phyloP scores from a whole-genome alignment of 2,888 invertebrate genomes.

The Protodeltote pygarga region DNA sequence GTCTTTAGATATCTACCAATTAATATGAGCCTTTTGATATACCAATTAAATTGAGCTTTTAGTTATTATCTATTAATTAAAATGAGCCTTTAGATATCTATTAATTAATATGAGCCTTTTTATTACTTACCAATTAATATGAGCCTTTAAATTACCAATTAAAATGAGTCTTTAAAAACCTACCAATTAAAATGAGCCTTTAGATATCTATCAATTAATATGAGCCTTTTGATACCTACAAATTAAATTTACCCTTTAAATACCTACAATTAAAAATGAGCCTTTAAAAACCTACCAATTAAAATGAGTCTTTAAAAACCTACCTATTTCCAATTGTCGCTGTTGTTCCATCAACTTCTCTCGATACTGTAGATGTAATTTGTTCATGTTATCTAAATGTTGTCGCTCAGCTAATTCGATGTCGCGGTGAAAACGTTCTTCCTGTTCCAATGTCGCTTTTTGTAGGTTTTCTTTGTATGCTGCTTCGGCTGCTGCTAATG shows the following conservation, averaged over 20 bases:
- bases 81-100: too few relatives aligned
- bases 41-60: too few relatives aligned
- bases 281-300: neutral
- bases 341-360: constrained; percentile 76
- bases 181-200: too few relatives aligned
- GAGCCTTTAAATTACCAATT: neutral
- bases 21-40: too few relatives aligned
- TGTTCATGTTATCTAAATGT: constrained; percentile 73
- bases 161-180: too few relatives aligned
- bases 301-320: constrained; percentile 28
- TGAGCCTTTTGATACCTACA: too few relatives aligned
- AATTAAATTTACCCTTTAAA: neutral
- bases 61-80: too few relatives aligned
- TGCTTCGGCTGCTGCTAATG: constrained; percentile 62
- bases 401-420: constrained; percentile 63
- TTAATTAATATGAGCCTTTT: too few relatives aligned
- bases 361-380: constrained; percentile 77
- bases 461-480: constrained; percentile 62
- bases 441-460: constrained; percentile 59
- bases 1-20: too few relatives aligned
- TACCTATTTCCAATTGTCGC: constrained; percentile 79
- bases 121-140: neutral
- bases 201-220: too few relatives aligned
- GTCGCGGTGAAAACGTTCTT: constrained; percentile 62
- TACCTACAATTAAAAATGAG: too few relatives aligned